Evolutionary conservation across 2,113 vertebrate species (phyloP), one percentile per base, ranked within the genome.

Genomic region (Aspiorhynchus laticeps): DNA sequence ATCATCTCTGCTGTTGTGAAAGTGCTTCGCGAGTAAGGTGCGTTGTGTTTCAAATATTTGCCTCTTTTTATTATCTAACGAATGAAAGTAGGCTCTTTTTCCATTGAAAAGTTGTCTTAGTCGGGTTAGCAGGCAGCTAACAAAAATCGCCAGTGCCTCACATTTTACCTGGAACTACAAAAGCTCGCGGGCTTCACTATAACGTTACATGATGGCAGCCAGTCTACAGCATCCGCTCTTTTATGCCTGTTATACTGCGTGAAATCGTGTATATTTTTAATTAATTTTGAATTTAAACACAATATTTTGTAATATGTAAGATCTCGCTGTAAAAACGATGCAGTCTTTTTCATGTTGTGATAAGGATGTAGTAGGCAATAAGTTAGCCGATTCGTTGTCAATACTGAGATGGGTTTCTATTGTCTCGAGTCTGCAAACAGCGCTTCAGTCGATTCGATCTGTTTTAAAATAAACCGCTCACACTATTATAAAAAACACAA

Each of bases 101-200:
- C 24, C 80, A 59, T 33, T 65, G 41, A 79, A 48, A 88, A 84
- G 21, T 81, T 81, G n/a, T 69, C 38, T 84, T 65, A 80, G 43
- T 86, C 53, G 24, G 65, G 85, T 80, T 86, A 83, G 86, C 86
- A 65, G 3, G 53, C 63, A 3, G 80, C 26, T 82, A 87, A 80
- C 71, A 67, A 41, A 83, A 74, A 84, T 84, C 21, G 69, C 67
- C 33, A 73, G 48, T 48, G 81, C 21, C 28, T 83, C 63, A 83
- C 81, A 83, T 56, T 74, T 74, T 56, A 84, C 69, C 83, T 84
- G 69, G 69, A 84, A 74, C 83, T 48, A 84, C 31, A 84, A 84
- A 84, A 73, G 48, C 67, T 74, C 69, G 81, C 43, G 81, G 81
- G 80, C 80, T 82, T 82, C 81, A 65, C 11, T 63, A 24, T 63